Evolutionary conservation across 2,888 invertebrate genomes (phyloP).

Genomic region (Belgica antarctica): DNA sequence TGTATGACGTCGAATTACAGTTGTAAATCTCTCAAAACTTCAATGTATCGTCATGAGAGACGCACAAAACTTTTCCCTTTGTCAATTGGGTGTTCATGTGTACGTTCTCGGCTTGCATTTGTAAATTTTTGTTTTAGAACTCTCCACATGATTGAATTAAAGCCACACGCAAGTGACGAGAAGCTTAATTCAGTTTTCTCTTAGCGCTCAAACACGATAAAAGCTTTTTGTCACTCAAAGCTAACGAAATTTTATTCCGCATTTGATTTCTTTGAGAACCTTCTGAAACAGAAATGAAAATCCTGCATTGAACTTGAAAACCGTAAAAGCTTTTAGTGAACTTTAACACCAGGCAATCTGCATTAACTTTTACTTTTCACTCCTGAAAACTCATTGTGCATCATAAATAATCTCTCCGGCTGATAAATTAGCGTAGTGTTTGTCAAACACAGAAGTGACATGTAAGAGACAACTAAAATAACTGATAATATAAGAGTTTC

Average conservation of each 20-base stretch:
- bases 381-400: neutral
- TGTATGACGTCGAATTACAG: too few species aligned
- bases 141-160: too few species aligned
- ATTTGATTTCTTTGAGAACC: neutral
- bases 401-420: neutral
- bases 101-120: too few species aligned
- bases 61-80: too few species aligned
- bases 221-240: neutral
- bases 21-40: too few species aligned
- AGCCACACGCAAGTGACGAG: neutral
- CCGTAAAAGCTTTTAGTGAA: neutral
- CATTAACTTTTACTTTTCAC: neutral
- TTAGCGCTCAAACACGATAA: neutral
- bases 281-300: neutral
- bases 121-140: too few species aligned
- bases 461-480: neutral
- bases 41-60: too few species aligned
- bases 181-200: neutral
- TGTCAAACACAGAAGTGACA: slow-evolving; percentile 34
- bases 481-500: slow-evolving; percentile 37
- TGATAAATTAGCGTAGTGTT: slow-evolving; percentile 12
- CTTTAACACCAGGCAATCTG: neutral
- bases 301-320: neutral
- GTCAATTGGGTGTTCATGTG: too few species aligned
- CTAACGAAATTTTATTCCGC: neutral